Base-by-base conservation (phyloP, 2,888 invertebrate genomes). In the Teinopalpus imperialis region DNA sequence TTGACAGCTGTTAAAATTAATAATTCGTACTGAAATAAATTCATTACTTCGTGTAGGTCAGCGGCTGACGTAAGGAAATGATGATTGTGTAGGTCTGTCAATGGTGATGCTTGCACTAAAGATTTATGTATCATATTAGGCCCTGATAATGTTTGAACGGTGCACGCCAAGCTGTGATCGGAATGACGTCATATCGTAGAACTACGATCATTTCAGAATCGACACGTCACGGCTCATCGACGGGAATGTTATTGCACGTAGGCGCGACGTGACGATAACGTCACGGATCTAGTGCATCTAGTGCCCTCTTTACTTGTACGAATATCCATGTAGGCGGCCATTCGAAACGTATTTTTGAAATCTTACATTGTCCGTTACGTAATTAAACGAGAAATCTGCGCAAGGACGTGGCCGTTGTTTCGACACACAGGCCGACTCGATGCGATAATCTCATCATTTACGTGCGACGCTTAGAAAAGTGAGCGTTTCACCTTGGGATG, bases 401-500 rank as follows among this genome's bases (percentile, higher is more conserved):
- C 85, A 83, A 85, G 81, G 86, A 81, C 83, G 65, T 68, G 51
- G 58, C 59, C 63, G 59, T 55, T 63, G 68, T 85, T 85, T 82
- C 81, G 62, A 81, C 80, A 85, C 61, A 58, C 64, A 74, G 69
- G 68, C 69, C 73, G 67, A 64, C 59, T 70, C 71, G 76, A 75
- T 81, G 79, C 78, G 73, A 78, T 81, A 78, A 85, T 79, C 75
- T 71, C 80, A 75, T 76, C 75, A 69, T 79, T 82, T 79, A 78
- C 71, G 74, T 75, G 74, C 74, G 69, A 74, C 69, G 80, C 69
- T 83, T 81, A 82, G 83, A 81, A 75, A 81, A 85, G 85, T 80
- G 81, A 85, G 76, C 82, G 83, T 79, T 76, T 85, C 67, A 79
- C 85, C 87, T 87, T 85, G 85, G 74, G 69, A 74, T 69, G 69